Base-by-base conservation (phyloP, 2,113 vertebrate species). In the Podilymbus podiceps region DNA sequence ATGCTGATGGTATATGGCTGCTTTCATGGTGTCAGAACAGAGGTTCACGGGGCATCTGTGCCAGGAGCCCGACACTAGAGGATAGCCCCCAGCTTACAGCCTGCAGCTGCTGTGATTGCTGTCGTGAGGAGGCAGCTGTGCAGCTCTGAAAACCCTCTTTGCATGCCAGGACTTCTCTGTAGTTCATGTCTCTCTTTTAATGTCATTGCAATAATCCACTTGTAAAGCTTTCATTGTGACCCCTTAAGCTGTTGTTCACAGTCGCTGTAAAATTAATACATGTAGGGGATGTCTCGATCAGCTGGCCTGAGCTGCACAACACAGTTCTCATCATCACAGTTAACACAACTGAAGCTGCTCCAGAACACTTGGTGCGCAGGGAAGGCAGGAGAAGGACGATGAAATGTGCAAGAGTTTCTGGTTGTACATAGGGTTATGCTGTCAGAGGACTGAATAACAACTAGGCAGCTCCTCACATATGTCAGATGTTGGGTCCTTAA, bases 21-120 rank as follows among this genome's bases (percentile, higher is more conserved):
- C 30, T 76, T 73, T 23, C 42, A 58, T 71, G 7, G 11, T 24
- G n/a, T 30, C 52, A 82, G 71, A 75, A 71, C 46, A 78, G 52
- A 90, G 27, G 12, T 35, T 71, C 15, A 3, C 2, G 7, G 14
- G 22, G 25, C 33, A 53, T 13, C 40, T 0, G 0, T 27, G 58
- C 58, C 49, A 58, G 49, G 4, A 74, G 9, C 33, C 42, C 76
- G 53, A 27, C 35, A 17, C 21, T 19, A 62, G 56, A 38, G 28
- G 38, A 25, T 4, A 55, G 44, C 5, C 38, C 27, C 9, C 35
- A 44, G 11, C 63, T 77, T 69, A 64, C 53, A 46, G 15, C 20
- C 20, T 7, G 8, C 47, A 73, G 35, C 42, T 2, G 1, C 50
- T 58, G 42, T 77, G 35, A 64, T 9, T 64, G 24, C 22, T 21